Evolutionary conservation across 2,113 vertebrate genomes (phyloP).

Genomic region (Apodemus speciosus): DNA sequence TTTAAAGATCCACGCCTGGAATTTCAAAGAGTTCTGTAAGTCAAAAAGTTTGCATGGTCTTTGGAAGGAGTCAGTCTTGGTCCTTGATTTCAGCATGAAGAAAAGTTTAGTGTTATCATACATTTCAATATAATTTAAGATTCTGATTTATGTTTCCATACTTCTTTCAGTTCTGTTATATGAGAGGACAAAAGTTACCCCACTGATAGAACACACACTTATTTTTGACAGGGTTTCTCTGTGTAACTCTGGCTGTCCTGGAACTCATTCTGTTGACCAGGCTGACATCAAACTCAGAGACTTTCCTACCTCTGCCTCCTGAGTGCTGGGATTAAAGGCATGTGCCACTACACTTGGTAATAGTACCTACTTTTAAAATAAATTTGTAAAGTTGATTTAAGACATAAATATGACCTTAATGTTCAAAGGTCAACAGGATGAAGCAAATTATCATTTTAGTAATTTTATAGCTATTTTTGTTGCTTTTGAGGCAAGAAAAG

Average conservation of each 20-base stretch:
- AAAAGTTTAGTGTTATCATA: conserved; percentile 51
- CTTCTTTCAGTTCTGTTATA: not conserved
- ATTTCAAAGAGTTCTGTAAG: conserved; percentile 71
- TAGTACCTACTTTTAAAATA: not conserved
- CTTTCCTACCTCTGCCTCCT: not conserved
- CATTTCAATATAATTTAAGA: conserved; percentile 72
- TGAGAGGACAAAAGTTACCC: conserved; percentile 24
- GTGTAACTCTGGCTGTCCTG: too few relatives aligned
- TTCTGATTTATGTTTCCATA: not conserved
- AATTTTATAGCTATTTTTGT: not conserved
- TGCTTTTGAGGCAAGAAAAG: not conserved
- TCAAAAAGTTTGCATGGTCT: conserved; percentile 64
- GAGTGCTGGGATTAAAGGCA: not conserved
- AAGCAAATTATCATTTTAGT: not conserved
- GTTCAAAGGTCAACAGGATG: not conserved
- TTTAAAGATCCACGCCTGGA: conserved; percentile 69
- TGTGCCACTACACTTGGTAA: not conserved
- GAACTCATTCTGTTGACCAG: not conserved
- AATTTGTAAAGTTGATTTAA: not conserved
- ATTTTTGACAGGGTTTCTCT: not conserved
- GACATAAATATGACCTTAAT: not conserved
- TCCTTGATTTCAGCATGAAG: conserved; percentile 63
- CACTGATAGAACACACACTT: not conserved
- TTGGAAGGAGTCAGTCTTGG: conserved; percentile 58
- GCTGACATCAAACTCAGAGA: not conserved